Percentiles rank a stretch among this genome's conserved stretches.
phyloP scores from a whole-genome alignment of 2,113 vertebrate species.

The Macaca nemestrina region DNA sequence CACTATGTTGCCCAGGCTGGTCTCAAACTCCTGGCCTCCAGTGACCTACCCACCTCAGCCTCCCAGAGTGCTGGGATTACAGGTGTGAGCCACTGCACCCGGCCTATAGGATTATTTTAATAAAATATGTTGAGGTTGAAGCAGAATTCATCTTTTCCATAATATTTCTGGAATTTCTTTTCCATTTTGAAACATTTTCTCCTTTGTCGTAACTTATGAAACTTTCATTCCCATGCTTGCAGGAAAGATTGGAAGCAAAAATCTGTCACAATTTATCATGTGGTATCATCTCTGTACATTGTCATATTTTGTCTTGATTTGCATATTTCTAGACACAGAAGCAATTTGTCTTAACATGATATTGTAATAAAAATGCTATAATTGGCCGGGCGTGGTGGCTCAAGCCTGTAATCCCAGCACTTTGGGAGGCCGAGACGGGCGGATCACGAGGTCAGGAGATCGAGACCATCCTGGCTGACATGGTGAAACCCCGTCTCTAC shows the following conservation, averaged over 20 bases:
- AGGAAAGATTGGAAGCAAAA: constrained; percentile 21
- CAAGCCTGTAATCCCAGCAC: no score
- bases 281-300: not conserved
- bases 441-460: no score
- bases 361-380: constrained; percentile 31
- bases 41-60: no score
- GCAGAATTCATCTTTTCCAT: not conserved
- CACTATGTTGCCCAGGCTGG: no score
- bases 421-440: no score
- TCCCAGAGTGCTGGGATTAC: no score
- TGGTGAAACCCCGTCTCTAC: no score
- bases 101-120: constrained; percentile 13
- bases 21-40: no score
- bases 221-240: not conserved
- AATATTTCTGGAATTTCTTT: constrained; percentile 25
- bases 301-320: constrained; percentile 29
- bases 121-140: not conserved
- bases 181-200: constrained; percentile 40
- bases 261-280: not conserved
- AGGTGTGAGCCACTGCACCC: no score
- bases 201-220: not conserved
- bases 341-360: not conserved
- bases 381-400: not conserved
- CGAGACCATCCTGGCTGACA: no score
- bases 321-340: constrained; percentile 14